Evolutionary conservation across 2,888 invertebrate species (phyloP), one percentile per base, ranked within the genome.

Genomic region (Fabriciana adippe): DNA sequence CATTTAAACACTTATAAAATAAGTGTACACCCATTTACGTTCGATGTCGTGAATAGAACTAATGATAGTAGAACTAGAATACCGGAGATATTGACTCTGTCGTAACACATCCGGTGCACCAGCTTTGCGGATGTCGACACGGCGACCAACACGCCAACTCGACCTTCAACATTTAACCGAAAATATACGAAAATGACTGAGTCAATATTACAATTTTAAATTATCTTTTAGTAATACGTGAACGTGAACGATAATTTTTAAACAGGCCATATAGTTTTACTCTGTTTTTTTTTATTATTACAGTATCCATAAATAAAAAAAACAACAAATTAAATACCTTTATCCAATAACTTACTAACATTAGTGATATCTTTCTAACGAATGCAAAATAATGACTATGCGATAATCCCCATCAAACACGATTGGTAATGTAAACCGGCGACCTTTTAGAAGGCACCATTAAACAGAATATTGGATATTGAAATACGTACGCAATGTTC

Each of bases 391-490:
- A 73, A 74, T 65, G 66, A 72, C 65, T 72, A 66, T 63, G 70
- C 64, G 64, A 69, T 77, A 76, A 77, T 74, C 77, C 74, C 56
- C 63, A 64, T 66, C 64, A 76, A 70, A 70, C 73, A 75, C 75
- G 77, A 41, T 41, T 11, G 35, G 72, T 70, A 76, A 76, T 75
- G 74, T 62, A 56, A 67, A 68, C 55, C 73, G 73, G 77, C 60
- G 48, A 66, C 81, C 81, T 83, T 87, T 85, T 81, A 83, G 81
- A 79, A 81, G 83, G 82, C 75, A 78, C 85, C 84, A 83, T 86
- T 87, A 83, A 83, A 83, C 81, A 76, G 84, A 82, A 87, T 88
- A 89, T 90, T 86, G 86, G 86, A 86, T 89, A 89, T 88, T 84
- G 86, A 86, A 88, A 85, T 85, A 85, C 83, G 87, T 86, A 85